Evolutionary conservation across 2,113 vertebrate species (phyloP).

Genomic region (Hirundichthys speculiger): DNA sequence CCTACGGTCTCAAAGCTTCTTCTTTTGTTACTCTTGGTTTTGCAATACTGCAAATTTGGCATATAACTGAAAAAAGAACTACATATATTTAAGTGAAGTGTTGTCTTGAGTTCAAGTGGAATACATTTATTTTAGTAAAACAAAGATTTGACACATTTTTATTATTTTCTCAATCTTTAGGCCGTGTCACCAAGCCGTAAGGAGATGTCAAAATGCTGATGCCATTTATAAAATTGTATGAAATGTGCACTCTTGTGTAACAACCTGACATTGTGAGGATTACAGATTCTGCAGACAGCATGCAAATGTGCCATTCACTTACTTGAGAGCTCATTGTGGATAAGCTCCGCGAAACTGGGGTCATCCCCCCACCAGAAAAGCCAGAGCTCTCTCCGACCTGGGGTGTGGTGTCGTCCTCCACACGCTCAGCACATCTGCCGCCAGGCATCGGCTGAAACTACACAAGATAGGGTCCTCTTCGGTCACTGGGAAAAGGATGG

Average conservation of each 20-base stretch:
- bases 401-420: slow-evolving; percentile 96
- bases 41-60: too few species aligned
- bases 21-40: too few species aligned
- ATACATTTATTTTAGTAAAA: too few species aligned
- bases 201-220: background rate
- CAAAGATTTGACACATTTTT: too few species aligned
- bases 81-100: too few species aligned
- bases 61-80: too few species aligned
- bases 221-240: background rate
- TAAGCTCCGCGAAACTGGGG: slow-evolving; percentile 96
- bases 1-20: too few species aligned
- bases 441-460: slow-evolving; percentile 97
- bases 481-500: slow-evolving; percentile 97
- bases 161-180: background rate
- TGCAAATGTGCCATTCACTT: slow-evolving; percentile 57
- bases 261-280: background rate
- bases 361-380: slow-evolving; percentile 99
- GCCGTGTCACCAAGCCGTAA: background rate
- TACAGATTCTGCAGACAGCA: background rate
- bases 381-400: slow-evolving; percentile 95
- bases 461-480: slow-evolving; percentile 99
- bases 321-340: slow-evolving; percentile 97
- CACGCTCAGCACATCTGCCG: slow-evolving; percentile 95
- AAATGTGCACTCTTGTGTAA: background rate
- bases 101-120: too few species aligned